Base-by-base conservation (phyloP, 2,797 vertebrate species). In the Apogon talboti region DNA sequence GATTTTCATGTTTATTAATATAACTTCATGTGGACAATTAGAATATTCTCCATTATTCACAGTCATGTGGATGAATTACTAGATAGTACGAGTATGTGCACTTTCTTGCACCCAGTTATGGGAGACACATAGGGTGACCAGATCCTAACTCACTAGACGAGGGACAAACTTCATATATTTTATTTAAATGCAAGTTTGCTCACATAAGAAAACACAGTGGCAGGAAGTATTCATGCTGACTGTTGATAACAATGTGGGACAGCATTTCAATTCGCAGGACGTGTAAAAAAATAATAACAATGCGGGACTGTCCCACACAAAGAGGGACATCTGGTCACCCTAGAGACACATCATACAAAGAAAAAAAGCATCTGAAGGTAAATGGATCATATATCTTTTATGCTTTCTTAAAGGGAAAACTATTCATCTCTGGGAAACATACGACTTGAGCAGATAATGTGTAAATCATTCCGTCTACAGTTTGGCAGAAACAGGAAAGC, bases 341-440 rank as follows among this genome's bases (percentile, higher is more conserved):
- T n/a, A n/a, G 35, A 51, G 11, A 67, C 40, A 37, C 46, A 51
- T 53, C 24, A 47, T 11, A 59, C 33, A 71, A 33, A 51, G 10
- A 41, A 11, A 43, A 43, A 66, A 54, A 58, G 61, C n/a, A 44
- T 13, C 43, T 37, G 0, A 35, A 50, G 43, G 15, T 52, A 28
- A 28, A 28, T 28, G 24, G 2, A 44, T 58, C 3, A 48, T 50
- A 10, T 42, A 1, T 45, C 2, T 62, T 53, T 28, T 42, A 55
- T 30, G 11, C 13, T 37, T 42, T 28, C 11, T 37, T 16, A 19
- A 7, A 47, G 19, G 18, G 28, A 35, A 47, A 53, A 57, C 19
- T 21, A 48, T 28, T 56, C 5, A 13, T 60, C 15, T 47, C 24
- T 56, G 14, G 46, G 46, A 59, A 45, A 58, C 21, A 57, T 51